These are phyloP conservation scores for Alligator sinensis DNA, from an alignment of 2,113 vertebrate species.

Conservation along the genomic window DNA sequence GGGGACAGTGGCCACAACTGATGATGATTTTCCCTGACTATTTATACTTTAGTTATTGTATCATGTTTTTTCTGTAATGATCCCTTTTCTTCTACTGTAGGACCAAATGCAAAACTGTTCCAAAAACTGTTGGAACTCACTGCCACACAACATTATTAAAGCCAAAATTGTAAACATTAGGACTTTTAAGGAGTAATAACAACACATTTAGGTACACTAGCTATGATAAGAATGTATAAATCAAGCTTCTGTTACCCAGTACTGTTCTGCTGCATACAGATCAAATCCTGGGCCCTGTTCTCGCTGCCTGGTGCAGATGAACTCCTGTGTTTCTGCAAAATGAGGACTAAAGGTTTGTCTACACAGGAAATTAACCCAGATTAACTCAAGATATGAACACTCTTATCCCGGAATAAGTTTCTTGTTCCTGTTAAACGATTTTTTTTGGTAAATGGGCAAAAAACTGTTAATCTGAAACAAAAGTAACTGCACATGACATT, in stretches of 20 bases:
- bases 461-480: no score
- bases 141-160: accelerated
- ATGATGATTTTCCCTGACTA: accelerated
- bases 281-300: background rate
- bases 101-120: background rate
- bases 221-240: background rate
- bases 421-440: no score
- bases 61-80: background rate
- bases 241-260: background rate
- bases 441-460: no score
- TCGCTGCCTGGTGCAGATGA: background rate
- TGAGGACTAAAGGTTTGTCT: accelerated
- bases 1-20: background rate
- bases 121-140: background rate
- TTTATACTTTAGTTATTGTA: background rate
- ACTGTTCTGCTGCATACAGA: accelerated
- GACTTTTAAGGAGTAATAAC: accelerated
- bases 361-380: accelerated
- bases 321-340: accelerated
- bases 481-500: no score
- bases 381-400: no score
- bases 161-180: accelerated
- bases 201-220: accelerated
- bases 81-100: background rate
- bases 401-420: no score